Evolutionary conservation across 2,888 invertebrate species (phyloP).

Genomic region (Onthophagus sagittarius): DNA sequence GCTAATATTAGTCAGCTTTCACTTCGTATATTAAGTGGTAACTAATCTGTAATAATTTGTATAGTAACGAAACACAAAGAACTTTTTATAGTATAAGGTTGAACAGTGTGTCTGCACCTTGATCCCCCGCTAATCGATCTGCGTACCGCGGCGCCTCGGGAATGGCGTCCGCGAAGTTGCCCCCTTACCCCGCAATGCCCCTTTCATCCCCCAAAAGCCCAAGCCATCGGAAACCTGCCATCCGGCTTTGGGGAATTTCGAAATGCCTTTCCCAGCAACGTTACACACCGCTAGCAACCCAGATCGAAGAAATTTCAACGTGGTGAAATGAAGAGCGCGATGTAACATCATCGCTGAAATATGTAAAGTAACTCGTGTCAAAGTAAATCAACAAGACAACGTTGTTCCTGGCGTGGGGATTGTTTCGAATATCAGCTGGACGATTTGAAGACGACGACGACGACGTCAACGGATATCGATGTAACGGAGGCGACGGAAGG

Average conservation of each 20-base stretch:
- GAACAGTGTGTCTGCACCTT: conserved; percentile 2
- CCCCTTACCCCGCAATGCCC: neutral
- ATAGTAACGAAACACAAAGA: too few species aligned
- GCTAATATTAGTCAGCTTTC: too few species aligned
- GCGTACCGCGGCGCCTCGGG: conserved; percentile 8
- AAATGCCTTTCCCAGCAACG: conserved; percentile 1
- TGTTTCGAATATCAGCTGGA: neutral
- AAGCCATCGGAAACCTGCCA: conserved; percentile 6
- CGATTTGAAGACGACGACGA: neutral
- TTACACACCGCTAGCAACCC: neutral
- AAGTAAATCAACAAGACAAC: neutral
- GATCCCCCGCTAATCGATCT: conserved; percentile 9
- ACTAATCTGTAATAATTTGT: too few species aligned
- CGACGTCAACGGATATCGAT: neutral
- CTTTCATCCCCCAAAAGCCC: neutral
- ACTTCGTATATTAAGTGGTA: too few species aligned
- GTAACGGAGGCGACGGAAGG: neutral
- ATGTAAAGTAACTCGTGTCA: neutral
- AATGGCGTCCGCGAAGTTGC: conserved; percentile 10
- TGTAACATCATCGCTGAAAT: neutral
- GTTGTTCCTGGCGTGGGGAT: neutral
- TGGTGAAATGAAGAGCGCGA: neutral
- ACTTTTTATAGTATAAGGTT: neutral
- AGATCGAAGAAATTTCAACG: conserved; percentile 1
- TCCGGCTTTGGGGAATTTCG: conserved; percentile 12